Base-by-base conservation (phyloP, 1,140 invertebrate species). In the Laupala kohalensis region DNA sequence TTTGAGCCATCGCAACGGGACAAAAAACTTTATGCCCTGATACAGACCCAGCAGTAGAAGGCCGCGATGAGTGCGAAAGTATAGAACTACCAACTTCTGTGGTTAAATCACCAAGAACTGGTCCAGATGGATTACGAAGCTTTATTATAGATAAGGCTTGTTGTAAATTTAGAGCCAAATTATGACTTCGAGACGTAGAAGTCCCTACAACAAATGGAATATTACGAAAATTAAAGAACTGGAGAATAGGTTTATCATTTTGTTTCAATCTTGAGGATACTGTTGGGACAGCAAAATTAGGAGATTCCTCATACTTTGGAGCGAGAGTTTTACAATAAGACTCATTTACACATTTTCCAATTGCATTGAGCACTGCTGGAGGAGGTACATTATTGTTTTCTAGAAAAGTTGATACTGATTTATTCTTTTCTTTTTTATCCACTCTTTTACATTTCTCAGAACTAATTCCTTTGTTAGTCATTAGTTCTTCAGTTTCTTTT, bases 171-270 rank as follows among this genome's bases (percentile, higher is more conserved):
- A 86, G 79, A 30, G 84, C 84, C 26, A 86, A 78, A 77, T 86
- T 86, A 71, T 85, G 81, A 75, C 83, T 85, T 0, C 80, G 83
- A 15, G 79, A 77, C 9, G 83, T 79, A 0, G 84, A 86, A 65
- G 81, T 85, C 0, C 83, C 83, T 23, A 82, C 81, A 26, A 84
- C 83, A 75, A 86, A 86, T 24, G 85, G 85, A 69, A 86, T 85
- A 64, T 81, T 80, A 69, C 77, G 76, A 69, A 84, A 81, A 73
- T 81, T 81, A 64, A 82, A 83, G 66, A 76, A 79, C 24, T 78
- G 77, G n/a, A 82, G 80, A 72, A 83, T 83, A 4, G 78, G 77
- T 70, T 79, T 80, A 15, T 81, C 77, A 1, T 81, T 81, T 74
- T 80, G 80, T 76, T 85, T 86, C 74, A 84, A 75, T 73, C 79